Evolutionary conservation across 2,888 invertebrate genomes (phyloP).

Genomic region (Ceramica pisi): DNA sequence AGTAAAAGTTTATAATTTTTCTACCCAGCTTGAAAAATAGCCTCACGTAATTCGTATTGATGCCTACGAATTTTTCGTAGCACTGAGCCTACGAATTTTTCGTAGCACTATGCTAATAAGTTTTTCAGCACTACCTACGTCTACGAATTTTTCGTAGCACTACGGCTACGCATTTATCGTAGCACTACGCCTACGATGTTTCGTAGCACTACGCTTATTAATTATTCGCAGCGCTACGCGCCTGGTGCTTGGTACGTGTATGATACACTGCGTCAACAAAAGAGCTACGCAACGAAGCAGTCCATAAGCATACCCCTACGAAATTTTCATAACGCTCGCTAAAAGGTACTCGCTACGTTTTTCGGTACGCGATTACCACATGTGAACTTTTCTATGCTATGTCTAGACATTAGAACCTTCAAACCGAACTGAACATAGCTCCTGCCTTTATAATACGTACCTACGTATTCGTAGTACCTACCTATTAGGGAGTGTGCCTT

Average conservation of each 20-base stretch:
- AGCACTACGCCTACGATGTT: neutral
- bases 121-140: no score
- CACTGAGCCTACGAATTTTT: neutral
- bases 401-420: no score
- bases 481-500: no score
- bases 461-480: no score
- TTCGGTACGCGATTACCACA: neutral
- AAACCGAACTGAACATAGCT: no score
- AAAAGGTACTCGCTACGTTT: neutral
- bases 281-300: slow-evolving; percentile 29
- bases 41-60: neutral
- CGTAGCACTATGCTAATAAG: neutral
- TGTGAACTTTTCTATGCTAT: no score
- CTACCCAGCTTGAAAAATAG: neutral
- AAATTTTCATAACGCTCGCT: neutral
- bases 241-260: no score
- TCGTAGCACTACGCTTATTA: neutral
- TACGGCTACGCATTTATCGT: neutral
- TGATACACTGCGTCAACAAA: no score
- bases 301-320: neutral
- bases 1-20: no score
- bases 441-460: no score
- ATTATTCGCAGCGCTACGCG: neutral
- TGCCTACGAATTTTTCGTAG: neutral
- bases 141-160: neutral